phyloP scores from a whole-genome alignment of 2,113 vertebrate species.

The Uria lomvia region DNA sequence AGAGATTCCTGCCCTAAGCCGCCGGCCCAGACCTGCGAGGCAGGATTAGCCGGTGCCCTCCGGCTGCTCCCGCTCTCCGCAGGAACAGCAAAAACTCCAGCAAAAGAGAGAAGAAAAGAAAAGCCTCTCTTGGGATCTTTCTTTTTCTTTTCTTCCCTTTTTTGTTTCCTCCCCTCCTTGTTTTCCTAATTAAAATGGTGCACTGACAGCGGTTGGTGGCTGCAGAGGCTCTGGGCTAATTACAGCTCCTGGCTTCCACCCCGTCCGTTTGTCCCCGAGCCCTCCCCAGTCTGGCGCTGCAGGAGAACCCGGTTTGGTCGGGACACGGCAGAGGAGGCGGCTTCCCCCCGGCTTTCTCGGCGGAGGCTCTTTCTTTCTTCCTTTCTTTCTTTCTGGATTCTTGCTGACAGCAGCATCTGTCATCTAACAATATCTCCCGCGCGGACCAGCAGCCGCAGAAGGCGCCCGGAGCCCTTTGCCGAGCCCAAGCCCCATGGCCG shows the following conservation, averaged over 20 bases:
- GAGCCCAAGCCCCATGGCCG: not conserved
- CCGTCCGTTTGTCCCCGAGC: not conserved
- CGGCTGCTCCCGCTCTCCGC: not conserved
- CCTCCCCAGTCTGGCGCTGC: not conserved
- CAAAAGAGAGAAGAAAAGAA: not conserved
- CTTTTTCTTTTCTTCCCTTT: not conserved
- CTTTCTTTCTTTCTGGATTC: not conserved
- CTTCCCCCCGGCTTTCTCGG: not conserved
- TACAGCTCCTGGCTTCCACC: not conserved
- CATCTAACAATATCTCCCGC: not conserved
- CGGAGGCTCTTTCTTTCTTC: not conserved
- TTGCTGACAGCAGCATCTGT: slow-evolving; percentile 53
- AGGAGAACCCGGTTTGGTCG: slow-evolving; percentile 1
- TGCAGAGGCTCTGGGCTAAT: not conserved
- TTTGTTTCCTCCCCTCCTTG: not conserved
- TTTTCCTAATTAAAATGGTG: not conserved
- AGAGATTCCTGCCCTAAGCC: slow-evolving; percentile 52
- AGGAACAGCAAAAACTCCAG: not conserved
- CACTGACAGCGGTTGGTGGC: not conserved
- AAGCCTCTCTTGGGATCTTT: not conserved
- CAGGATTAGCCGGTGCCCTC: slow-evolving; percentile 39
- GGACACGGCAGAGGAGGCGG: not conserved
- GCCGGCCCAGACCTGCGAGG: not conserved
- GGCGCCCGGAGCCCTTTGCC: not conserved
- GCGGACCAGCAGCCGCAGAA: not conserved